Conservation (phyloP, 1,140 invertebrate species). For the Drosophila bocqueti region DNA sequence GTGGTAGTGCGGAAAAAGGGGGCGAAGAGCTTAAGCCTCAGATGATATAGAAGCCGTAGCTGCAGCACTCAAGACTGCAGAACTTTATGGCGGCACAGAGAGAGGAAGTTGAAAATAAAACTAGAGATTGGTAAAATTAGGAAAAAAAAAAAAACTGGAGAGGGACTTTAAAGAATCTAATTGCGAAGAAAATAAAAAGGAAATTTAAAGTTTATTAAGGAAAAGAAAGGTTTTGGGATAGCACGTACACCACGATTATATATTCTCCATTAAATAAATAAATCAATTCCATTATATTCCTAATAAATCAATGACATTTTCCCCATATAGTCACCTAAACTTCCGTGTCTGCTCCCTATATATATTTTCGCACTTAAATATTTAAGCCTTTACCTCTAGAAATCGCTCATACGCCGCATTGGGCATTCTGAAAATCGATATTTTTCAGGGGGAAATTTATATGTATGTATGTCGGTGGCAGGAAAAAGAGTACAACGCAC, state of each 20-base stretch:
- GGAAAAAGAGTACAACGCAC: conserved; percentile 71
- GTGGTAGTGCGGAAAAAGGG: background rate
- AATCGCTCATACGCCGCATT: conserved; percentile 51
- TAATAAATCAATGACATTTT: background rate
- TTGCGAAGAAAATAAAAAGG: too few species aligned
- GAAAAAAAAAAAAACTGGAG: background rate
- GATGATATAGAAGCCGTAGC: conserved; percentile 31
- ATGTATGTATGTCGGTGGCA: background rate
- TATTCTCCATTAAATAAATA: background rate
- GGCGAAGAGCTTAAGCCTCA: conserved; percentile 27
- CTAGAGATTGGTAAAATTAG: background rate
- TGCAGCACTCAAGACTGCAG: conserved; percentile 14
- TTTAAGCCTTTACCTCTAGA: conserved; percentile 5
- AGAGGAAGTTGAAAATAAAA: background rate
- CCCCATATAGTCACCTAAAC: background rate
- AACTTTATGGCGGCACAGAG: conserved; percentile 15
- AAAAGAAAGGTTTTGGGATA: background rate
- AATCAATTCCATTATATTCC: background rate
- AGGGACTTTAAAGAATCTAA: background rate
- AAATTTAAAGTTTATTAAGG: background rate
- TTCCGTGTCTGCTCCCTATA: background rate
- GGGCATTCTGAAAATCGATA: conserved; percentile 47
- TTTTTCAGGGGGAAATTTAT: conserved; percentile 29
- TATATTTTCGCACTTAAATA: conserved; percentile 5
- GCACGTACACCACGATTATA: too few species aligned